Percentiles rank a stretch among this genome's conserved stretches.
phyloP scores from a whole-genome alignment of 2,113 vertebrate species.

The Oreochromis aureus region DNA sequence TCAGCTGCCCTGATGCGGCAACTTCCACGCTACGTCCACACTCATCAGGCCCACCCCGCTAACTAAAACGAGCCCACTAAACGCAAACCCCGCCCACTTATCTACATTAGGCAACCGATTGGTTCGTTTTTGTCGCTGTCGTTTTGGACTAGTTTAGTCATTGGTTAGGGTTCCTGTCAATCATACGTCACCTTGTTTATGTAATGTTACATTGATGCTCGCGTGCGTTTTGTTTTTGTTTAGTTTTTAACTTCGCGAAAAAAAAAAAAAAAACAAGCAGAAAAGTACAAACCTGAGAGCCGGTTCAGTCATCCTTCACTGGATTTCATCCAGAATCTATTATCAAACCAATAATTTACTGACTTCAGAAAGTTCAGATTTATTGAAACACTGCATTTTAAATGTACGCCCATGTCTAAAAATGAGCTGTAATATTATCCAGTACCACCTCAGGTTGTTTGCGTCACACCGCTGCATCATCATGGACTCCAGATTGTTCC shows the following conservation, averaged over 20 bases:
- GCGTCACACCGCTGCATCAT: rapidly evolving
- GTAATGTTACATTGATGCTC: neutral
- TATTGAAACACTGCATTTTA: neutral
- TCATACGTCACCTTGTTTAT: neutral
- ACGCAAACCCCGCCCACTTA: neutral
- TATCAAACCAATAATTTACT: neutral
- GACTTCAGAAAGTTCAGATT: neutral
- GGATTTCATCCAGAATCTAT: neutral
- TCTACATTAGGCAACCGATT: neutral
- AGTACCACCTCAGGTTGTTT: neutral
- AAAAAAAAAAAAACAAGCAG: neutral
- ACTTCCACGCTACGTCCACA: rapidly evolving
- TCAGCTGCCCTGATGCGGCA: too few species aligned
- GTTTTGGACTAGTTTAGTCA: neutral
- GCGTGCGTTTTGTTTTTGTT: neutral
- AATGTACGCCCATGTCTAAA: neutral
- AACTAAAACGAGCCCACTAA: neutral
- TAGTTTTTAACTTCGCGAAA: neutral
- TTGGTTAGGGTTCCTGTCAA: neutral
- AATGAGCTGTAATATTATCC: neutral
- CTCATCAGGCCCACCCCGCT: rapidly evolving
- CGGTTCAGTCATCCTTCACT: neutral
- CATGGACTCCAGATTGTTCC: neutral
- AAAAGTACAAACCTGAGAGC: neutral
- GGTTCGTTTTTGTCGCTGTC: neutral